phyloP scores from a whole-genome alignment of 2,888 invertebrate species.

The Miltochrista miniata region DNA sequence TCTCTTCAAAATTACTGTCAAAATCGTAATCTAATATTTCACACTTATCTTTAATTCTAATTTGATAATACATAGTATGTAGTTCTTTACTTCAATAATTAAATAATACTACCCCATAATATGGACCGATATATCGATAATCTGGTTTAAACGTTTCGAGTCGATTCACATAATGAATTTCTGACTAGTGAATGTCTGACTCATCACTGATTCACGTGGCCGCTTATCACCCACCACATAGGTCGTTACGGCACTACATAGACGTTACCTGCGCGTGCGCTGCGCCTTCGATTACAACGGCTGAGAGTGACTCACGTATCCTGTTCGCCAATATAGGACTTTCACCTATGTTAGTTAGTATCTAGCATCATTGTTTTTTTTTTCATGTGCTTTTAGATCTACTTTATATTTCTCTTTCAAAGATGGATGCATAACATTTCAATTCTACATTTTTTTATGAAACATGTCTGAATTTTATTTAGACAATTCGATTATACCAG shows the following conservation, averaged over 20 bases:
- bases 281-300: conserved; percentile 49
- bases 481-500: too few species aligned
- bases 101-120: too few species aligned
- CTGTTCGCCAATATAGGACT: conserved; percentile 73
- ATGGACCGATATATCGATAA: neutral
- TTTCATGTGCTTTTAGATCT: neutral
- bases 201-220: conserved; percentile 73
- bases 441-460: too few species aligned
- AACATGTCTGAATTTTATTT: too few species aligned
- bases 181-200: conserved; percentile 50
- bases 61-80: too few species aligned
- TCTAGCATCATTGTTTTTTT: conserved; percentile 49
- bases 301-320: conserved; percentile 65
- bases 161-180: conserved; percentile 29
- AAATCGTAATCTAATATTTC: too few species aligned
- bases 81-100: too few species aligned
- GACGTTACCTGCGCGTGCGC: conserved; percentile 76
- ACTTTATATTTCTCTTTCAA: too few species aligned
- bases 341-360: conserved; percentile 66
- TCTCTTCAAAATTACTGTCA: too few species aligned
- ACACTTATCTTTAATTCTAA: too few species aligned
- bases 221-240: conserved; percentile 65
- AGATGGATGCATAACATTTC: too few species aligned
- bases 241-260: conserved; percentile 50
- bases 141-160: conserved; percentile 25